Base-by-base conservation (phyloP, 2,113 vertebrate species). In the Enhydra lutris region DNA sequence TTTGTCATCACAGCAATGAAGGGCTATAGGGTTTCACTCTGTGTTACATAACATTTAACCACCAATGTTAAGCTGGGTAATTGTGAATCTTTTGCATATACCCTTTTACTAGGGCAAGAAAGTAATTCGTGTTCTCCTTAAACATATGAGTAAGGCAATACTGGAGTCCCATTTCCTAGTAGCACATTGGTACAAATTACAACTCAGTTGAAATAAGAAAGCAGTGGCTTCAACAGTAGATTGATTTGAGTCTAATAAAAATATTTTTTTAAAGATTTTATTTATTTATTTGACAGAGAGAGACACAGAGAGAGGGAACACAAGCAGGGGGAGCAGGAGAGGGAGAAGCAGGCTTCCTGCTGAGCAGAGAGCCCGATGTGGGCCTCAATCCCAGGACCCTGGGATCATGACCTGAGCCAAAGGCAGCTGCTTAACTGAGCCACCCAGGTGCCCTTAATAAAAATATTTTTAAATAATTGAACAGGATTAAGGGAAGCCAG, bases 191-290 rank as follows among this genome's bases (percentile, higher is more conserved):
- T 91, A 61, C 81, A 92, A 71, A 80, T 79, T 82, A 83, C 10
- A 78, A 88, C 36, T 63, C 29, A 55, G 11, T 47, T 71, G 55
- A 88, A 91, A 20, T 14, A 78, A 50, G 17, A 95, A 96, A 91
- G 29, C 73, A 82, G 29, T 71, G 15, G 7, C 14, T 94, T 91
- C 67, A 42, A 79, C 14, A 85, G 15, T 26, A 91, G 81, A 94
- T 93, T 80, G 47, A 93, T 85, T 57, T 93, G 87, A 91, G 7
- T 89, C 74, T 91, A 87, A 86, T 82, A 29, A 87, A 93, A 94
- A 29, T 26, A 91, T 74, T 86, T 97, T 76, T 85, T 42, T 42
- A 42, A 42, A 42, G 39, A 42, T 42, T 4, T 42, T 42, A 42
- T 42, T 42, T 42, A 42, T 42, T 42, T 42, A 42, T 42, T 42